Evolutionary conservation across 2,888 invertebrate species (phyloP), one percentile per base, ranked within the genome.

Genomic region (Drosophila demipolita): DNA sequence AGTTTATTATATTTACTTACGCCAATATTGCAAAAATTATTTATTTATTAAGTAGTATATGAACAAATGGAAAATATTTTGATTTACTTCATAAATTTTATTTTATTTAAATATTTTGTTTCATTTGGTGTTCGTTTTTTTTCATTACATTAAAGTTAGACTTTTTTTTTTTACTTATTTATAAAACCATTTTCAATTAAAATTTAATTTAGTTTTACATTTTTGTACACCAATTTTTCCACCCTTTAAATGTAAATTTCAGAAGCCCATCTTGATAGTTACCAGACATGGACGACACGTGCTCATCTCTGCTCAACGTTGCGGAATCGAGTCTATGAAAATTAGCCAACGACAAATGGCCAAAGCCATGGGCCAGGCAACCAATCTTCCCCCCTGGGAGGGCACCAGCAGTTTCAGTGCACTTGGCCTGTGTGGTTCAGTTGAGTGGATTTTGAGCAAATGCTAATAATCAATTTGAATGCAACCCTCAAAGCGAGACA

Each of bases 381-480:
- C 53, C 29, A 29, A 29, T 5, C 23, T 0, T 0, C 23, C 82
- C 81, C 75, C 57, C 58, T 29, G 57, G n/a, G 26, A n/a, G 6
- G 23, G n/a, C 33, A 42, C 54, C 54, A 48, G 38, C 57, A 67
- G 53, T 17, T 57, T 52, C 54, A 63, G 52, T 80, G 74, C 76
- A 80, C 70, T 79, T 76, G 80, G 73, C 72, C 45, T 76, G 65
- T 70, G 70, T 66, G 70, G 72, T 75, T 62, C 79, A 77, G 53
- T 77, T 78, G 73, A 82, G 54, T 80, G 70, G 48, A 35, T 68
- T 62, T 48, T 17, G 45, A 8, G 26, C 60, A 48, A 64, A 60
- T 63, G 86, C 82, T 88, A 87, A 89, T 87, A 87, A 87, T 88
- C 85, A 83, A 87, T 88, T 89, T 88, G 88, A 78, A 88, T 89